phyloP scores from a whole-genome alignment of 2,797 vertebrate genomes.

The Champsocephalus esox region DNA sequence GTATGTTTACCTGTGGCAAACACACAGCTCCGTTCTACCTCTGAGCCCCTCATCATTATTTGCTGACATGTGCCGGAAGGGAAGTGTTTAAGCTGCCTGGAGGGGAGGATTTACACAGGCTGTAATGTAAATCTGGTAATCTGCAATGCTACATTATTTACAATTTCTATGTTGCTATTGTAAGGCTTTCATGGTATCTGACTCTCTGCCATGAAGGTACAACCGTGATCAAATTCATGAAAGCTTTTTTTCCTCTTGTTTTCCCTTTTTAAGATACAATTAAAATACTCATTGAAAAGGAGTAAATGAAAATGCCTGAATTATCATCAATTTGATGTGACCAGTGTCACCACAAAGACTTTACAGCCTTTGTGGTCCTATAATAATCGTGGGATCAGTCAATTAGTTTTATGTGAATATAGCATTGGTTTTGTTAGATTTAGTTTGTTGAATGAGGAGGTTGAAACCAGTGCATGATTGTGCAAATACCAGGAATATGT shows the following conservation, averaged over 20 bases:
- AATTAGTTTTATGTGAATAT: not conserved
- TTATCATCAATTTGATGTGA: constrained; percentile 7
- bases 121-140: constrained; percentile 27
- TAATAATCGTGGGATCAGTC: constrained; percentile 12
- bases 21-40: not conserved
- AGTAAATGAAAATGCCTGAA: constrained; percentile 21
- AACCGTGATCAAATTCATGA: constrained; percentile 14
- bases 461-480: not conserved
- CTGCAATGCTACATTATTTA: constrained; percentile 17
- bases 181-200: constrained; percentile 6
- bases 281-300: constrained; percentile 23
- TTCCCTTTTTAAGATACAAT: constrained; percentile 30
- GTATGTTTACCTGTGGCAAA: constrained; percentile 27
- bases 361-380: not conserved
- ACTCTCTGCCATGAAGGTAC: not conserved
- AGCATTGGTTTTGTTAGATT: not conserved
- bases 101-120: constrained; percentile 25
- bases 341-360: not conserved
- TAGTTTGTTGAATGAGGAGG: not conserved
- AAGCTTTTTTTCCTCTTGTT: constrained; percentile 33
- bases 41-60: constrained; percentile 9
- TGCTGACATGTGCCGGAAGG: constrained; percentile 20
- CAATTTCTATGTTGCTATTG: constrained; percentile 13
- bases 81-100: constrained; percentile 28
- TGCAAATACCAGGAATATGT: not conserved